phyloP scores from a whole-genome alignment of 2,113 vertebrate genomes.

The Notarius quadriscutis region DNA sequence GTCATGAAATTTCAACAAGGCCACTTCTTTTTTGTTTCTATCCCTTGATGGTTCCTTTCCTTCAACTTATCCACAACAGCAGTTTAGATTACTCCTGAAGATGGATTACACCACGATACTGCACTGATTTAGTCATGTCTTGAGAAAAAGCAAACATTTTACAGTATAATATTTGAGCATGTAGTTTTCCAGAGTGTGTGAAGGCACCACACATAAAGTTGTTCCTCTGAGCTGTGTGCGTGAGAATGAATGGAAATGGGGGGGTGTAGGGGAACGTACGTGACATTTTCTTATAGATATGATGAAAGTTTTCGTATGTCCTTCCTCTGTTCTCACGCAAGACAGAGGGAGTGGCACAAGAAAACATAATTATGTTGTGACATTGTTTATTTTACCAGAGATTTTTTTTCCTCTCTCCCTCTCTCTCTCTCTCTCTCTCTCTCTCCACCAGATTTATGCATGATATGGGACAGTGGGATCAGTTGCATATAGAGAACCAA shows the following conservation, averaged over 20 bases:
- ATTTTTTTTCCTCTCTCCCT: neutral
- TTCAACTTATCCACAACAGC: neutral
- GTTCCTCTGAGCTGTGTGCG: neutral
- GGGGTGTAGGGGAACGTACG: slow-evolving; percentile 3
- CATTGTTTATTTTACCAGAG: neutral
- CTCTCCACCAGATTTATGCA: neutral
- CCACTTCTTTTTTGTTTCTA: neutral
- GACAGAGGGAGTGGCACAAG: neutral
- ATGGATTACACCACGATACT: neutral
- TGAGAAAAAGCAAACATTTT: neutral
- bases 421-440: neutral
- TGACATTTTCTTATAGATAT: neutral
- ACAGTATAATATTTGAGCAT: neutral
- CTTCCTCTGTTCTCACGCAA: slow-evolving; percentile 26
- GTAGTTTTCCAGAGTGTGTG: neutral
- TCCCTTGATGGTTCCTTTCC: neutral
- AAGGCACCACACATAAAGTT: neutral
- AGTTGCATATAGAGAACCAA: neutral
- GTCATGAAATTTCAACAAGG: neutral
- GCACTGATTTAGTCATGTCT: neutral
- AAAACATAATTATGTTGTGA: neutral
- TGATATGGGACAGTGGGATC: neutral
- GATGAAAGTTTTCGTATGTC: neutral
- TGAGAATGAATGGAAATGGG: slow-evolving; percentile 1
- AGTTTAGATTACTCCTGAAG: neutral